These are phyloP conservation scores for Sarcophaga subvicina DNA, from an alignment of 2,888 invertebrate species.

Conservation along the genomic window DNA sequence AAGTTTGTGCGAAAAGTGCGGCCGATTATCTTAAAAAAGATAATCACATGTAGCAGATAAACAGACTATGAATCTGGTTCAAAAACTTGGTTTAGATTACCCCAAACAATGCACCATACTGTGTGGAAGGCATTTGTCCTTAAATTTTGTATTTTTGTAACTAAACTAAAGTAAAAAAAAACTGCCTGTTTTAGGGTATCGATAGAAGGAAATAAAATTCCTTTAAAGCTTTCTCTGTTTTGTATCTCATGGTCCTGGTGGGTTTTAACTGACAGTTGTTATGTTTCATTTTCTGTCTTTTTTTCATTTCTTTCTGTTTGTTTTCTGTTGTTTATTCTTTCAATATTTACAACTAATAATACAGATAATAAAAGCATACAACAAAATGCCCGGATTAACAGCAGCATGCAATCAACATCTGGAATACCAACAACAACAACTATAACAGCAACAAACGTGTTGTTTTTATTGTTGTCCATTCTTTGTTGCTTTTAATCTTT, in stretches of 20 bases:
- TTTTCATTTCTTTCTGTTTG: background rate
- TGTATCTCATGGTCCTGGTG: background rate
- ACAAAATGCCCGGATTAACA: background rate
- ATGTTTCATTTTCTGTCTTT: background rate
- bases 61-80: no score
- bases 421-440: background rate
- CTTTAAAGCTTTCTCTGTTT: no score
- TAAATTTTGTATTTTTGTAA: no score
- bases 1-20: no score
- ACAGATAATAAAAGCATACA: constrained; percentile 8
- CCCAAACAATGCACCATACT: no score
- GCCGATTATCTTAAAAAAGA: no score
- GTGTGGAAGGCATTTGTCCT: no score
- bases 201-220: no score
- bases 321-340: background rate
- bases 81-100: no score
- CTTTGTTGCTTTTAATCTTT: background rate
- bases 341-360: constrained; percentile 23
- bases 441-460: background rate
- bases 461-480: background rate
- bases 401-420: constrained; percentile 27
- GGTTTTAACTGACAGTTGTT: background rate
- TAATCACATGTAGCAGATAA: no score
- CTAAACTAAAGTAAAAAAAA: no score
- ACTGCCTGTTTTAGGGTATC: no score